These are phyloP conservation scores for Andinoacara biseriatus DNA, from an alignment of 2,113 vertebrate species.

Conservation along the genomic window DNA sequence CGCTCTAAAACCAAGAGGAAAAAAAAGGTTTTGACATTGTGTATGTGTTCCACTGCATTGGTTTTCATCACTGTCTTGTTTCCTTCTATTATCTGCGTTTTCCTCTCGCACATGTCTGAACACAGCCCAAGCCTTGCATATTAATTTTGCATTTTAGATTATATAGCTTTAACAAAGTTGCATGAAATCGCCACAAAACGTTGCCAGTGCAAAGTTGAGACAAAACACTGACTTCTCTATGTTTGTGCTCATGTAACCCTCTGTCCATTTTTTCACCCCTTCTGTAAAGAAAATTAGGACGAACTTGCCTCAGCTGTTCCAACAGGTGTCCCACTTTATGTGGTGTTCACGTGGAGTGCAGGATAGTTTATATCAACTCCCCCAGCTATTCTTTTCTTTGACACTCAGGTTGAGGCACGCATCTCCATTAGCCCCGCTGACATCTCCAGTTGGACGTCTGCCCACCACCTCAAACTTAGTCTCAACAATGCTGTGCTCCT, in stretches of 20 bases:
- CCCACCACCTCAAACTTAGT: conserved; percentile 54
- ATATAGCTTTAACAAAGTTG: not conserved
- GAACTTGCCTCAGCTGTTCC: not conserved
- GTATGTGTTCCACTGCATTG: not conserved
- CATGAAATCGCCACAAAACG: not conserved
- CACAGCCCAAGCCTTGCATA: not conserved
- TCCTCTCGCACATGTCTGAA: not conserved
- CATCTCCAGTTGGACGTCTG: conserved; percentile 54
- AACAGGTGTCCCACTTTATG: not conserved
- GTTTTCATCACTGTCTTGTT: conserved; percentile 7
- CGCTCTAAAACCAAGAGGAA: conserved; percentile 21
- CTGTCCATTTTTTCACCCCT: not conserved
- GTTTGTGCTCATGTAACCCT: not conserved
- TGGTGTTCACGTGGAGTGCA: conserved; percentile 25
- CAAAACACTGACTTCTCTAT: not conserved
- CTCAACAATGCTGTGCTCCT: conserved; percentile 52
- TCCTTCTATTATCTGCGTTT: conserved; percentile 1
- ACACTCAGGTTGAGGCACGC: conserved; percentile 54
- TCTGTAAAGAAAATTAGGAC: not conserved
- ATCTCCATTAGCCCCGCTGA: conserved; percentile 43
- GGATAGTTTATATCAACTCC: conserved; percentile 6
- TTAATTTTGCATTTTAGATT: conserved; percentile 5
- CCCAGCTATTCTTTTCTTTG: conserved; percentile 33
- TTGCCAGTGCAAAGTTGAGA: not conserved
- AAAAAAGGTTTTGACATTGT: conserved; percentile 1